Percentiles rank a stretch among this genome's conserved stretches.
Evolutionary conservation across 37 sponge, comb jelly and placozoan species (phyloP).

Genomic region (Mnemiopsis leidyi): DNA sequence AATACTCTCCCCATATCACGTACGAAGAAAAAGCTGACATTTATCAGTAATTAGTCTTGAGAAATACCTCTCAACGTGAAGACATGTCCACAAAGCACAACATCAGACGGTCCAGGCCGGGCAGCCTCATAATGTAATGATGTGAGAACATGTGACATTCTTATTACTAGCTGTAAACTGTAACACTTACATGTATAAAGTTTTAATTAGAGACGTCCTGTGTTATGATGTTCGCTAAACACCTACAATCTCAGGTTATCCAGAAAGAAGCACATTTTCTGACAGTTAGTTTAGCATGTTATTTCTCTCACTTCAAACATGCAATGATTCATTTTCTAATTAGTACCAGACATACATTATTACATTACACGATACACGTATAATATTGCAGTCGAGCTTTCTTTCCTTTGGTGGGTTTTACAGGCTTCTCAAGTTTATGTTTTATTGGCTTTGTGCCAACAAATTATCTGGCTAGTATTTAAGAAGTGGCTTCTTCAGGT

Average conservation of each 20-base stretch:
- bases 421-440: neutral
- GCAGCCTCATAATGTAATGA: neutral
- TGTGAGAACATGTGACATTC: neutral
- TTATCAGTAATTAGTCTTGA: too few relatives aligned
- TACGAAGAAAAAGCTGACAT: too few relatives aligned
- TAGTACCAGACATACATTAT: neutral
- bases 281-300: neutral
- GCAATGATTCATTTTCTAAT: neutral
- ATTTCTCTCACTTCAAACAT: neutral
- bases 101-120: too few relatives aligned
- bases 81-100: too few relatives aligned
- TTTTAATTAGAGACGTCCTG: too few relatives aligned
- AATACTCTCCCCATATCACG: too few relatives aligned
- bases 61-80: too few relatives aligned
- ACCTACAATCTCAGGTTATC: constrained; percentile 4
- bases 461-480: neutral
- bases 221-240: too few relatives aligned
- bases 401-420: neutral
- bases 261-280: neutral
- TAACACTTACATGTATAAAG: neutral
- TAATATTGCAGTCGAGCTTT: too few relatives aligned
- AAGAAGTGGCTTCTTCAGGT: neutral
- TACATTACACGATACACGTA: neutral
- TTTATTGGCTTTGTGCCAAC: neutral
- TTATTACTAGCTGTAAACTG: neutral